A percentile compares a stretch with the other conserved stretches of the same genome.
Conservation (phyloP, 1,140 invertebrate genomes). For the Cepaea nemoralis region DNA sequence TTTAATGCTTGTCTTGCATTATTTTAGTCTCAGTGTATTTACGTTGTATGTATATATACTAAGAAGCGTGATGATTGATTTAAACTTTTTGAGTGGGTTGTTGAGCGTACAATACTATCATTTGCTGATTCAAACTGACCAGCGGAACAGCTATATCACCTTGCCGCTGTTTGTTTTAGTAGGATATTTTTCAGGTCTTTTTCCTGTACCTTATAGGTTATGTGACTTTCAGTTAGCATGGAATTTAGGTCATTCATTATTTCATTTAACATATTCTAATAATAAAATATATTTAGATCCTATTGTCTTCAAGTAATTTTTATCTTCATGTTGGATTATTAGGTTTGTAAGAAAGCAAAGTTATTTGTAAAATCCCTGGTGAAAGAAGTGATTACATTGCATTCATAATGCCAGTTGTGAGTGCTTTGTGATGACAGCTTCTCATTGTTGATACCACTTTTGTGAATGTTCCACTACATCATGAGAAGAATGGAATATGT, state of each 20-base stretch:
- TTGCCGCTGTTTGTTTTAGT: constrained; percentile 57
- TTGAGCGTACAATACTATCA: constrained; percentile 13
- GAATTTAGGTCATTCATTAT: constrained; percentile 8
- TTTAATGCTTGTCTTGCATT: constrained; percentile 7
- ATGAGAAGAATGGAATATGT: too few relatives aligned
- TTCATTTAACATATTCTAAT: constrained; percentile 9
- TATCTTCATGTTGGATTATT: too few relatives aligned
- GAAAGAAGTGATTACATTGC: too few relatives aligned
- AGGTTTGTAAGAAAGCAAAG: too few relatives aligned
- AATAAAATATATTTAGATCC: neutral
- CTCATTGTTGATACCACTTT: too few relatives aligned
- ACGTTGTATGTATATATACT: constrained; percentile 17
- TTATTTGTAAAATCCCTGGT: too few relatives aligned
- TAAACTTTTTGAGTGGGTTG: constrained; percentile 11
- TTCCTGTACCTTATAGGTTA: constrained; percentile 67
- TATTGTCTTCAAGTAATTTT: neutral
- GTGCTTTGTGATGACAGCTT: too few relatives aligned
- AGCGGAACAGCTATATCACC: constrained; percentile 42
- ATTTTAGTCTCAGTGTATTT: constrained; percentile 2
- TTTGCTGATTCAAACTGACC: constrained; percentile 26
- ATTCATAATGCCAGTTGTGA: too few relatives aligned
- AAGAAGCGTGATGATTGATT: neutral
- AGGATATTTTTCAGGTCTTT: constrained; percentile 64
- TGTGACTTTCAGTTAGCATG: constrained; percentile 15
- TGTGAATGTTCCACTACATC: too few relatives aligned